Conservation (phyloP, 2,888 invertebrate species). For the Chalcis sispes region DNA sequence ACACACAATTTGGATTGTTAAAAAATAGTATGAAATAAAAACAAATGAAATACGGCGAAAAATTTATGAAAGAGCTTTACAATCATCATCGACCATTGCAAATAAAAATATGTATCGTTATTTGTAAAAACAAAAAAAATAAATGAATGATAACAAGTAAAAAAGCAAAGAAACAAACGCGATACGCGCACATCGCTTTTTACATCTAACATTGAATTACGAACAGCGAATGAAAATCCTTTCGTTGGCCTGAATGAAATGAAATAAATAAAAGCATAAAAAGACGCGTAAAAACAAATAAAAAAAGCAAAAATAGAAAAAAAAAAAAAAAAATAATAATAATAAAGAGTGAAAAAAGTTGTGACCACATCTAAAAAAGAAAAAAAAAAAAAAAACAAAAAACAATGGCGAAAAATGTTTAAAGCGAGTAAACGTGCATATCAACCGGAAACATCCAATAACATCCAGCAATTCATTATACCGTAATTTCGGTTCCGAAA, state of each 20-base stretch:
- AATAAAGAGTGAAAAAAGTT: neutral
- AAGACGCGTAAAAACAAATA: neutral
- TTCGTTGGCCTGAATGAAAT: too few species aligned
- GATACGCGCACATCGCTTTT: neutral
- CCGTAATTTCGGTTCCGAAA: slow-evolving; percentile 48
- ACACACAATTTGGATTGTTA: too few species aligned
- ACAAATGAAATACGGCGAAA: too few species aligned
- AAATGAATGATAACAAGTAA: too few species aligned
- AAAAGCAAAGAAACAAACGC: neutral
- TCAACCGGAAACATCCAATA: slow-evolving; percentile 55
- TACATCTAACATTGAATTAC: slow-evolving; percentile 29
- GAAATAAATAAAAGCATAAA: slow-evolving; percentile 33
- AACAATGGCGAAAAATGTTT: neutral
- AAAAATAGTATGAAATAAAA: too few species aligned
- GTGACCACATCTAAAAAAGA: neutral
- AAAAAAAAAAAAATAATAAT: neutral
- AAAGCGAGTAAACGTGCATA: slow-evolving; percentile 30
- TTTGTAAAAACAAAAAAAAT: too few species aligned
- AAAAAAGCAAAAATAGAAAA: neutral
- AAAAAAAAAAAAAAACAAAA: slow-evolving; percentile 28
- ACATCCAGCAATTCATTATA: slow-evolving; percentile 53
- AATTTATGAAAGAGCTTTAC: too few species aligned
- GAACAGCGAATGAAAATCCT: slow-evolving; percentile 12
- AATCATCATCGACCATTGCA: too few species aligned
- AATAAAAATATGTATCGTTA: too few species aligned